phyloP scores from a whole-genome alignment of 2,888 invertebrate genomes.

The Drosophila parthenogenetica region DNA sequence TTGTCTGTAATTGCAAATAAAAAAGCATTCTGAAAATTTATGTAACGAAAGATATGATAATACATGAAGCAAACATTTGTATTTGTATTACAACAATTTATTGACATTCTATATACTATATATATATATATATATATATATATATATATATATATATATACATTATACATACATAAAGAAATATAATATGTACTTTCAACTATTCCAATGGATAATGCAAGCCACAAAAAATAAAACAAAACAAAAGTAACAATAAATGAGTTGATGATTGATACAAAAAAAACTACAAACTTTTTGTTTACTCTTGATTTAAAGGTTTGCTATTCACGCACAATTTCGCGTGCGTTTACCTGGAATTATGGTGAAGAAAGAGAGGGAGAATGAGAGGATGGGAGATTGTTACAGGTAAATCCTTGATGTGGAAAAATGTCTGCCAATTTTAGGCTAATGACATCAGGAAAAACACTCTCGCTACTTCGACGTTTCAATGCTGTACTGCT shows the following conservation, averaged over 20 bases:
- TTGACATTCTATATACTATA: constrained; percentile 51
- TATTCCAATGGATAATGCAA: constrained; percentile 58
- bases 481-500: constrained; percentile 12
- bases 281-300: constrained; percentile 1
- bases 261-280: constrained; percentile 77
- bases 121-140: constrained; percentile 28
- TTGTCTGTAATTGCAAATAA: constrained; percentile 68
- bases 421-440: constrained; percentile 71
- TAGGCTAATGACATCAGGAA: constrained; percentile 79
- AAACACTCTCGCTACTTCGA: constrained; percentile 60
- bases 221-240: constrained; percentile 21
- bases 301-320: not conserved
- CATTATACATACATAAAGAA: constrained; percentile 31
- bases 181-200: constrained; percentile 47
- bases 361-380: not conserved
- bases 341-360: constrained; percentile 68
- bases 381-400: not conserved
- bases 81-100: constrained; percentile 46
- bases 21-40: constrained; percentile 21
- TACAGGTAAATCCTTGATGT: constrained; percentile 48
- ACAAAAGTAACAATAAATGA: constrained; percentile 72
- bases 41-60: constrained; percentile 18
- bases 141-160: constrained; percentile 34
- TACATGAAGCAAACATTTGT: constrained; percentile 19
- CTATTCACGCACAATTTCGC: constrained; percentile 59